A percentile compares a stretch with the other conserved stretches of the same genome.
Evolutionary conservation across 2,888 invertebrate species (phyloP).

Genomic region (Tetragonula carbonaria): DNA sequence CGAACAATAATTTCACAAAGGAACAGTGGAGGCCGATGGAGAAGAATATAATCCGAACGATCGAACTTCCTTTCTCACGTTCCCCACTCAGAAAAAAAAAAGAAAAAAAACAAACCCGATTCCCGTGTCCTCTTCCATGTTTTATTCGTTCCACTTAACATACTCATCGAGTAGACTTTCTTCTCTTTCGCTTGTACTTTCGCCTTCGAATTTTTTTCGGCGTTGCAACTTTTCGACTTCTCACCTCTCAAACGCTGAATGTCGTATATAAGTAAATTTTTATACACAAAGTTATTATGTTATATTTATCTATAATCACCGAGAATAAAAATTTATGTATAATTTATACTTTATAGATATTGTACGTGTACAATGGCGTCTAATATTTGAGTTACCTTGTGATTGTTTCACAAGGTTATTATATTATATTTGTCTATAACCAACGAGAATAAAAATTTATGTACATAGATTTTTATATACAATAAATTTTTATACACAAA

Average conservation of each 20-base stretch:
- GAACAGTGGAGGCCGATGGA: constrained; percentile 11
- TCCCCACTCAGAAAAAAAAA: background rate
- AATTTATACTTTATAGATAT: no score
- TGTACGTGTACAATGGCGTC: no score
- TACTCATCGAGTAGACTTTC: constrained; percentile 66
- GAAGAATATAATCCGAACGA: constrained; percentile 32
- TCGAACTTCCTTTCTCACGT: constrained; percentile 55
- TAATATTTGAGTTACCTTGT: no score
- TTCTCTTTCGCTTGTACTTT: constrained; percentile 71
- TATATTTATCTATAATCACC: no score
- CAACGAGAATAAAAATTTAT: no score
- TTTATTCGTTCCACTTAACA: constrained; percentile 66
- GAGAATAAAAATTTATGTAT: no score
- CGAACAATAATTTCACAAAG: constrained; percentile 12
- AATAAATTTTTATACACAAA: no score
- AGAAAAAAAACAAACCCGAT: constrained; percentile 17
- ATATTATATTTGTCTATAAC: no score
- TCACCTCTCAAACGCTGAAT: background rate
- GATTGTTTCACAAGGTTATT: no score
- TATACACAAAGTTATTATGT: no score
- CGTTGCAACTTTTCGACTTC: background rate
- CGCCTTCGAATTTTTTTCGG: constrained; percentile 67
- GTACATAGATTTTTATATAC: no score
- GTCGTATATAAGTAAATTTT: background rate
- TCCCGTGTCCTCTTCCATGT: constrained; percentile 47